phyloP scores from a whole-genome alignment of 37 sponge, comb jelly and placozoan species.

The Mnemiopsis leidyi region DNA sequence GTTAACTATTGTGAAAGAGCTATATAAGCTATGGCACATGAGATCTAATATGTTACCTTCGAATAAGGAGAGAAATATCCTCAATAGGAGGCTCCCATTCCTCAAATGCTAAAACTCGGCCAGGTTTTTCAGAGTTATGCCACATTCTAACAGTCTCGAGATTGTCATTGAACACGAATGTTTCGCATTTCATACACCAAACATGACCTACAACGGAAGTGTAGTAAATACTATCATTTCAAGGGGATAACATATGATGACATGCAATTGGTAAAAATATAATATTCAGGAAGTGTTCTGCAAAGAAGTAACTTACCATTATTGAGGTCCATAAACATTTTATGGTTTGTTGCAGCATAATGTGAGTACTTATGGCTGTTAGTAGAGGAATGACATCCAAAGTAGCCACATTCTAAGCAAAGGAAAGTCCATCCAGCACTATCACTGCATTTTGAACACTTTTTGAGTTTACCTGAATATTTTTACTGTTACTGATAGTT shows the following conservation, averaged over 20 bases:
- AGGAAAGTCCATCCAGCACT: background rate
- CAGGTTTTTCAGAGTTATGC: constrained; percentile 13
- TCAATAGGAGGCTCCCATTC: constrained; percentile 49
- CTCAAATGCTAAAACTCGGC: background rate
- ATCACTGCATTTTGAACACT: constrained; percentile 13
- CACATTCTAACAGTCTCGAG: constrained; percentile 40
- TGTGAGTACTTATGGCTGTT: constrained; percentile 31
- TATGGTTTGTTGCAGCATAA: constrained; percentile 7
- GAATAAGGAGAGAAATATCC: background rate
- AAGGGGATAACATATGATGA: background rate
- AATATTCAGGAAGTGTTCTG: no score
- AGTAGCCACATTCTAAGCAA: constrained; percentile 56
- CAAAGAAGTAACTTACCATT: background rate
- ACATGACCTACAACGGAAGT: background rate
- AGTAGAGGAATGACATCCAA: constrained; percentile 41
- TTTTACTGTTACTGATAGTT: no score
- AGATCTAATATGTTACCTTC: background rate
- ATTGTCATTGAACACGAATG: constrained; percentile 24
- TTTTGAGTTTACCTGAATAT: constrained; percentile 37
- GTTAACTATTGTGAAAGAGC: no score
- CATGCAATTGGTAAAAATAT: no score
- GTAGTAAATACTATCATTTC: no score
- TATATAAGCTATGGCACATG: no score
- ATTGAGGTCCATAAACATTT: constrained; percentile 45
- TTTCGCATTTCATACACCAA: constrained; percentile 44